Evolutionary conservation across 2,888 invertebrate species (phyloP).

Genomic region (Lysandra bellargus): DNA sequence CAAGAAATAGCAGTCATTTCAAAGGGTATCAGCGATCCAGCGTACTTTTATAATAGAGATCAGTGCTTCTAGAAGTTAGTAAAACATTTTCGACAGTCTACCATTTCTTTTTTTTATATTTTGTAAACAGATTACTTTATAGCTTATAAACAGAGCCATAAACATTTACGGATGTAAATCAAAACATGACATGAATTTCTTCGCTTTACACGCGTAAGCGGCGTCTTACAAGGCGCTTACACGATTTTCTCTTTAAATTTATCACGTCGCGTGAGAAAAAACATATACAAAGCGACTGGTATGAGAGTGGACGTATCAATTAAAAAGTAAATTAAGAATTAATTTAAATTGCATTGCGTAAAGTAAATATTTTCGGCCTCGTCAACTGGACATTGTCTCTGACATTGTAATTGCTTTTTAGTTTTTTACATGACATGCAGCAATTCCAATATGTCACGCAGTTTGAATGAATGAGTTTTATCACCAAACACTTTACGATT

Average conservation of each 20-base stretch:
- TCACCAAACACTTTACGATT: neutral
- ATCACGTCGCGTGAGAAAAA: constrained; percentile 29
- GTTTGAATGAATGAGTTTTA: neutral
- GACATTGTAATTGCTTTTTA: constrained; percentile 7
- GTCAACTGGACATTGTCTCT: constrained; percentile 44
- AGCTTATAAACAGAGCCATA: neutral
- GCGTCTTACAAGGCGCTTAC: constrained; percentile 33
- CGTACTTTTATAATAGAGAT: too few relatives aligned
- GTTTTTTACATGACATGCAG: neutral
- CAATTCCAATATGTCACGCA: neutral
- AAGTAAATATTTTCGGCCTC: constrained; percentile 61
- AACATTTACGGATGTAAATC: constrained; percentile 1
- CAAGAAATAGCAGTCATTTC: too few relatives aligned
- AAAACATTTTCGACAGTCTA: neutral
- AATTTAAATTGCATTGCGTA: constrained; percentile 47
- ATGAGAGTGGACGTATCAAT: constrained; percentile 31
- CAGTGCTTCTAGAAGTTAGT: too few relatives aligned
- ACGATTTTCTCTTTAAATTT: constrained; percentile 28
- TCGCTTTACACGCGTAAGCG: neutral
- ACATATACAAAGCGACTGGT: constrained; percentile 5
- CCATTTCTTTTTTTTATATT: neutral
- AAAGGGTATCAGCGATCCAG: too few relatives aligned
- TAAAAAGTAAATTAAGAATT: constrained; percentile 30
- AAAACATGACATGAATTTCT: constrained; percentile 8
- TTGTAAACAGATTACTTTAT: neutral